These are phyloP conservation scores for Lydus trimaculatus DNA, from an alignment of 2,888 invertebrate species.

Conservation along the genomic window DNA sequence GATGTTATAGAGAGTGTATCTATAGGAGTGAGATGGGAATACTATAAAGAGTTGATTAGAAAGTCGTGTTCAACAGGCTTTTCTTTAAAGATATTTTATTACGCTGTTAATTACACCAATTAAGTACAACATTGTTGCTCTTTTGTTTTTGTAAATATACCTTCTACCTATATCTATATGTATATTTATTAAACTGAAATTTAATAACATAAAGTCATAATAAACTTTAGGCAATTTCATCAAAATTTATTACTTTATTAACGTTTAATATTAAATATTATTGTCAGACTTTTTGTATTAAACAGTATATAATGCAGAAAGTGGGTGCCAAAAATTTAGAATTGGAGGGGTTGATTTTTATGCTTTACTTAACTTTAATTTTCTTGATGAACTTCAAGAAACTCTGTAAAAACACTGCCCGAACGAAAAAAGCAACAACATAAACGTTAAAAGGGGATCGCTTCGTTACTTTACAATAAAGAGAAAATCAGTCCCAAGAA, in stretches of 20 bases:
- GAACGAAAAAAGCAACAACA: too few relatives aligned
- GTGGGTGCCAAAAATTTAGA: slow-evolving; percentile 6
- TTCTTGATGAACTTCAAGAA: background rate
- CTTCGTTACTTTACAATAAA: too few relatives aligned
- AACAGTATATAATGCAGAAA: slow-evolving; percentile 4
- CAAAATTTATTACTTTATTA: slow-evolving; percentile 35
- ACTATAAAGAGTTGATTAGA: slow-evolving; percentile 34
- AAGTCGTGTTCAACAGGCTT: slow-evolving; percentile 33
- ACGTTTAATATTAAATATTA: slow-evolving; percentile 19
- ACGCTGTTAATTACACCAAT: slow-evolving; percentile 52
- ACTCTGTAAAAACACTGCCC: background rate
- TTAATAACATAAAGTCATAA: slow-evolving; percentile 54
- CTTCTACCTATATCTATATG: background rate
- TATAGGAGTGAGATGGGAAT: background rate
- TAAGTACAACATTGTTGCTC: slow-evolving; percentile 38
- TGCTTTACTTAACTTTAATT: background rate
- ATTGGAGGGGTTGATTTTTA: slow-evolving; percentile 9
- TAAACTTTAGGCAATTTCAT: slow-evolving; percentile 47
- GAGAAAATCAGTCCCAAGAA: too few relatives aligned
- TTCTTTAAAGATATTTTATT: slow-evolving; percentile 55
- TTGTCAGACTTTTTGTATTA: slow-evolving; percentile 20
- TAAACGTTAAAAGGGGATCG: too few relatives aligned
- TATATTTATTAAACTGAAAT: slow-evolving; percentile 48
- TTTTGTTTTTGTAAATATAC: slow-evolving; percentile 35
- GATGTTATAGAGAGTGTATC: background rate